Percentiles rank a stretch among this genome's conserved stretches.
phyloP scores from a whole-genome alignment of 2,888 invertebrate species.

The Deilephila porcellus region DNA sequence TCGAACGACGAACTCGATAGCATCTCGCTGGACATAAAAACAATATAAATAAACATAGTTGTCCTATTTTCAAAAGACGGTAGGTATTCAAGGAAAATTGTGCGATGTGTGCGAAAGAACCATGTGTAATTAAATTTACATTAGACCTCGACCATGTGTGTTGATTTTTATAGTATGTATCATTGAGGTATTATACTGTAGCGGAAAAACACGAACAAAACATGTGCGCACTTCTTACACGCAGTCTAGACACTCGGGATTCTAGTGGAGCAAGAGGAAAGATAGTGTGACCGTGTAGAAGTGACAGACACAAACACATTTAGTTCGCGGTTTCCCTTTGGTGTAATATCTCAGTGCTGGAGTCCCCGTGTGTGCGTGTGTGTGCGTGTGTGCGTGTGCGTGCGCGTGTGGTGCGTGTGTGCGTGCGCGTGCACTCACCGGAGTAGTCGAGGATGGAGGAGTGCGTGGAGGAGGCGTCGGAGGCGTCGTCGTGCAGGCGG shows the following conservation, averaged over 20 bases:
- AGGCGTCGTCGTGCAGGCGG: conserved; percentile 90
- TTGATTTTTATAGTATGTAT: too few relatives aligned
- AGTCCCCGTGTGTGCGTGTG: not conserved
- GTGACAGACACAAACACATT: too few relatives aligned
- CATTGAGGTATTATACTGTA: too few relatives aligned
- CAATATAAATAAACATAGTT: conserved; percentile 7
- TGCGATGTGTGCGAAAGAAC: not conserved
- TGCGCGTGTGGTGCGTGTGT: conserved; percentile 19
- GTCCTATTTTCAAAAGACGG: not conserved
- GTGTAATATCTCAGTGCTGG: too few relatives aligned
- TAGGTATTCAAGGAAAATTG: not conserved
- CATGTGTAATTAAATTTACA: not conserved
- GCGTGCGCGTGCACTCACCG: conserved; percentile 81
- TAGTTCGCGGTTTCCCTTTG: too few relatives aligned
- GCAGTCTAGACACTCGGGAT: too few relatives aligned
- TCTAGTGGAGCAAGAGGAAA: too few relatives aligned
- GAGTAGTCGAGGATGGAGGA: conserved; percentile 95
- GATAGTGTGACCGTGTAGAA: too few relatives aligned
- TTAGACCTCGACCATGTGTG: not conserved
- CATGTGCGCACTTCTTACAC: too few relatives aligned
- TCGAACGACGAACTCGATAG: conserved; percentile 61
- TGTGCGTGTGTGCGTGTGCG: not conserved
- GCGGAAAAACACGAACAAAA: too few relatives aligned
- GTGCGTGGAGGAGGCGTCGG: conserved; percentile 93
- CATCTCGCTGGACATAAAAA: conserved; percentile 56